These are phyloP conservation scores for Operophtera brumata DNA, from an alignment of 2,888 invertebrate species.

Conservation along the genomic window DNA sequence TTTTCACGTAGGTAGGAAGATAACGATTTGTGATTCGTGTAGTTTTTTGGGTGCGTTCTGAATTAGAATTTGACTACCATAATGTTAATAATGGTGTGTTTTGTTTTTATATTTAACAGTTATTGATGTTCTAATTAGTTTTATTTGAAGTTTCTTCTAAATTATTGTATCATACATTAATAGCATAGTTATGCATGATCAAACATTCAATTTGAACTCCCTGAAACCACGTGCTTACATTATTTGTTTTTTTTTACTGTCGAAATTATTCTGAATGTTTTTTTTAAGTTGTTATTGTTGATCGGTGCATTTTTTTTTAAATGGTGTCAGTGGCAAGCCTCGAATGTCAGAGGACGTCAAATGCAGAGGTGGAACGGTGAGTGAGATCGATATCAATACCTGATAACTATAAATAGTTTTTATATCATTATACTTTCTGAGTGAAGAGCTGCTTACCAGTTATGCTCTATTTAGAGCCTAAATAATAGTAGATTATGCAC, in stretches of 20 bases:
- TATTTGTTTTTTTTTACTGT: neutral
- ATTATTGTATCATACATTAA: neutral
- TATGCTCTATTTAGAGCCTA: too few relatives aligned
- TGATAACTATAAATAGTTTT: neutral
- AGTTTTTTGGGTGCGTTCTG: constrained; percentile 1
- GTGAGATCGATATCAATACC: constrained; percentile 21
- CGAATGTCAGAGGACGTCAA: constrained; percentile 64
- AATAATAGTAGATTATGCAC: too few relatives aligned
- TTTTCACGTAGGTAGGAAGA: neutral
- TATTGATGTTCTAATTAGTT: neutral
- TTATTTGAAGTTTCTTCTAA: neutral
- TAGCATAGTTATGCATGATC: neutral
- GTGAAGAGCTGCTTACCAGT: neutral
- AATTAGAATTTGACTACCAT: neutral
- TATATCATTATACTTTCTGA: neutral
- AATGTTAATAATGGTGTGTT: constrained; percentile 2
- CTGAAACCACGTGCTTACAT: neutral
- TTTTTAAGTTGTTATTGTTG: neutral
- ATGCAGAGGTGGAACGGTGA: constrained; percentile 63
- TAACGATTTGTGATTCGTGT: neutral
- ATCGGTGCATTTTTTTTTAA: constrained; percentile 28
- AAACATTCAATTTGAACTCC: neutral
- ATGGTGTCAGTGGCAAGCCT: constrained; percentile 28
- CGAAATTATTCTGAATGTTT: neutral
- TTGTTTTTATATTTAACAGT: neutral